Conservation (phyloP, 1,140 invertebrate species). For the Chrysopa pallens region DNA sequence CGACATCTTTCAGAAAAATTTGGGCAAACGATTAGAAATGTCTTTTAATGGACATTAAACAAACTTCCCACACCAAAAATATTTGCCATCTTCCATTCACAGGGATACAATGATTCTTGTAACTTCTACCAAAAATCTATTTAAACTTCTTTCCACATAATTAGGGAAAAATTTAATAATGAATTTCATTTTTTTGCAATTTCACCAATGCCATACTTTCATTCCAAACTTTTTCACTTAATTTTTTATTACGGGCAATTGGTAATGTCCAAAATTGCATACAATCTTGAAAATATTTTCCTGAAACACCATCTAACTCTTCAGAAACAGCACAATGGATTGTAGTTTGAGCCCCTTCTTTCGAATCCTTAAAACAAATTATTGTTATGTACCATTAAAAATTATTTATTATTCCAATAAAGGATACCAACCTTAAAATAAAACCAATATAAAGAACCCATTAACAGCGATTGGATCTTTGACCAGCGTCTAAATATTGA, state of each 20-base stretch:
- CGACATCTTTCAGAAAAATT: too few species aligned
- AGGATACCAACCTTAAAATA: conserved; percentile 41
- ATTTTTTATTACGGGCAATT: conserved; percentile 14
- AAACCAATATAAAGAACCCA: conserved; percentile 32
- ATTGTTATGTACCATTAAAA: conserved; percentile 10
- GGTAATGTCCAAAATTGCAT: conserved; percentile 23
- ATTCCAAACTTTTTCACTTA: conserved; percentile 24
- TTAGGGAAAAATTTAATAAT: conserved; percentile 11
- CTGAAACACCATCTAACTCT: conserved; percentile 48
- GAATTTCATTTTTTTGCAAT: conserved; percentile 13
- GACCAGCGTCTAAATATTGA: conserved; percentile 67
- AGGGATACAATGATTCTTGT: too few species aligned
- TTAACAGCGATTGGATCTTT: conserved; percentile 54
- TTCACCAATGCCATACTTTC: conserved; percentile 22
- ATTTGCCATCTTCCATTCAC: too few species aligned
- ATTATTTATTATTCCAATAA: conserved; percentile 1
- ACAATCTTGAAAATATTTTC: conserved; percentile 76
- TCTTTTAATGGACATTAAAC: too few species aligned
- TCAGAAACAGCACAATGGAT: conserved; percentile 62
- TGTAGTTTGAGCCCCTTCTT: conserved; percentile 67
- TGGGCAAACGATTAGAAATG: too few species aligned
- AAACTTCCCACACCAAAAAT: too few species aligned
- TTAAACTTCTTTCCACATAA: too few species aligned
- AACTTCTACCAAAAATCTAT: too few species aligned
- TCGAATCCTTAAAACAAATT: conserved; percentile 43